These are phyloP conservation scores for Dinomys branickii DNA, from an alignment of 2,113 vertebrate genomes.

Conservation along the genomic window DNA sequence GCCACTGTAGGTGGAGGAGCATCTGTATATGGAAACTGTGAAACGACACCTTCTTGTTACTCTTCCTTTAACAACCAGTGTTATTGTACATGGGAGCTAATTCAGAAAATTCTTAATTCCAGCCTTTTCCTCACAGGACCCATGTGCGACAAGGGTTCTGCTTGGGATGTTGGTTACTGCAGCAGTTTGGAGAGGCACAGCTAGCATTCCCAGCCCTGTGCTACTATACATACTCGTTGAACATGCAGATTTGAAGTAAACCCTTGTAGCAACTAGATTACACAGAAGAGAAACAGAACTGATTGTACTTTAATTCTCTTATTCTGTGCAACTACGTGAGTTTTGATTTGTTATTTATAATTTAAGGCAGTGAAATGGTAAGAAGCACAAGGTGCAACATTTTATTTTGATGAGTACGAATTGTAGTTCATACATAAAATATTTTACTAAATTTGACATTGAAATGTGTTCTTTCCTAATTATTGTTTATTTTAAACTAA, in stretches of 20 bases:
- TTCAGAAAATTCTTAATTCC: neutral
- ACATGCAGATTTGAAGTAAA: neutral
- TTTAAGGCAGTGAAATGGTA: neutral
- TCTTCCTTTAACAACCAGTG: neutral
- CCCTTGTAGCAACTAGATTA: neutral
- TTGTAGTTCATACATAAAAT: neutral
- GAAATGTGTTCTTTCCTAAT: neutral
- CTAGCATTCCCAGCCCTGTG: neutral
- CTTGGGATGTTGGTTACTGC: neutral
- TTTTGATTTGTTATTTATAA: neutral
- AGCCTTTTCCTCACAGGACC: neutral
- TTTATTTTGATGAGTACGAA: neutral
- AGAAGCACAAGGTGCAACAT: neutral
- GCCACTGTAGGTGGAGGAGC: neutral
- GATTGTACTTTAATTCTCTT: neutral
- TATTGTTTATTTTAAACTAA: constrained; percentile 20
- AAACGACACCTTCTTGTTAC: neutral
- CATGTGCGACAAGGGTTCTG: neutral
- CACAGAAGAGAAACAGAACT: neutral
- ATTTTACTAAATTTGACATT: constrained; percentile 1
- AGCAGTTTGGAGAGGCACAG: neutral
- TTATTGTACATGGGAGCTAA: neutral
- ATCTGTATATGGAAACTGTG: neutral
- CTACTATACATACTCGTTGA: neutral
- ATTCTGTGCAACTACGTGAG: neutral